A percentile compares a stretch with the other conserved stretches of the same genome.
Evolutionary conservation across 1,140 invertebrate species (phyloP).

Genomic region (Orchestia grillus): DNA sequence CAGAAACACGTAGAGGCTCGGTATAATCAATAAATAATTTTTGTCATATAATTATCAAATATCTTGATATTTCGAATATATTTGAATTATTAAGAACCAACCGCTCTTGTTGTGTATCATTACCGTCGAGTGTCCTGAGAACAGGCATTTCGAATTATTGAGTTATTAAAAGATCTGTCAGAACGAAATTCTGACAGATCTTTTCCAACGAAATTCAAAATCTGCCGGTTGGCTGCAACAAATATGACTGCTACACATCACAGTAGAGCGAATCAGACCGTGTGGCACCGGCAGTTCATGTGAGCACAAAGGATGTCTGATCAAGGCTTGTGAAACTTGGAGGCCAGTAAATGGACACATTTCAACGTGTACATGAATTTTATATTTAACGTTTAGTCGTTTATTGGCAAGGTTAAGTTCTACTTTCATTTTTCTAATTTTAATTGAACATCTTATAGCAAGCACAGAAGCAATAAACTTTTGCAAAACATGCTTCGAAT

Average conservation of each 20-base stretch:
- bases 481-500: background rate
- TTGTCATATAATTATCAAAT: no score
- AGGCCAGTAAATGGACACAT: background rate
- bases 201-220: background rate
- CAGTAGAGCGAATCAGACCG: background rate
- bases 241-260: background rate
- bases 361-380: background rate
- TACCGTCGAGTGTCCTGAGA: no score
- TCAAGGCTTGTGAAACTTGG: background rate
- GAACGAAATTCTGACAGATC: background rate
- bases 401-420: background rate
- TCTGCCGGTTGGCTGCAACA: background rate
- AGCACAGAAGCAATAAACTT: background rate
- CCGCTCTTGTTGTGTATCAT: no score
- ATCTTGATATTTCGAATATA: no score
- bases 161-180: background rate
- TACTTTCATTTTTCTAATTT: background rate
- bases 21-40: no score
- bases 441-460: background rate
- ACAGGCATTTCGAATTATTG: no score
- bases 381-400: background rate
- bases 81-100: no score
- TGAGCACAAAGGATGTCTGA: background rate
- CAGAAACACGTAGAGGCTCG: no score
- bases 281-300: no score